Evolutionary conservation across 1,140 invertebrate genomes (phyloP).

Genomic region (Ceratosolen fusciceps): DNA sequence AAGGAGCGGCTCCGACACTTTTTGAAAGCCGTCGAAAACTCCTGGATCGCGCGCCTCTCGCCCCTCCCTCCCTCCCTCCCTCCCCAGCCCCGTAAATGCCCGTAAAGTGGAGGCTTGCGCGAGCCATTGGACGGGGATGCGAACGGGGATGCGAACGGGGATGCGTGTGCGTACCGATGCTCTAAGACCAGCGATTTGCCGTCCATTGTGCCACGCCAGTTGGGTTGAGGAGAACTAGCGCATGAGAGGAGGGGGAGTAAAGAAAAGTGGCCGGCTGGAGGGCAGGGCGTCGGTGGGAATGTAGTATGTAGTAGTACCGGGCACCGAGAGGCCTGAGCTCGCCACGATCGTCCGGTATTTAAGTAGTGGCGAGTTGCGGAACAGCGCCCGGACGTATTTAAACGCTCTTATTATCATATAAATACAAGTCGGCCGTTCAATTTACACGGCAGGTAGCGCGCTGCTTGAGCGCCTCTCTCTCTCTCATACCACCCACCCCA

Average conservation of each 20-base stretch:
- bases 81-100: constrained; percentile 54
- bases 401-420: constrained; percentile 73
- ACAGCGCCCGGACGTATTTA: constrained; percentile 71
- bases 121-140: constrained; percentile 33
- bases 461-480: background rate
- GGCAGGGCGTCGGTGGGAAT: constrained; percentile 19
- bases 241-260: constrained; percentile 42
- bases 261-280: constrained; percentile 31
- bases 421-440: constrained; percentile 73
- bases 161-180: background rate
- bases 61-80: background rate
- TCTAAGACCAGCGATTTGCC: too few relatives aligned
- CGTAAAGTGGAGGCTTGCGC: constrained; percentile 52
- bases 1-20: constrained; percentile 38
- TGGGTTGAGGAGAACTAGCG: background rate
- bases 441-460: constrained; percentile 64
- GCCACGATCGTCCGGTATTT: constrained; percentile 69
- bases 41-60: constrained; percentile 28
- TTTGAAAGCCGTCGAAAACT: constrained; percentile 61
- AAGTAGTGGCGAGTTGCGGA: constrained; percentile 69
- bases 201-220: background rate
- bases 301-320: too few relatives aligned
- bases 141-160: constrained; percentile 15
- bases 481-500: background rate
- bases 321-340: constrained; percentile 22